Conservation (phyloP, 2,888 invertebrate genomes). For the Conops quadrifasciatus region DNA sequence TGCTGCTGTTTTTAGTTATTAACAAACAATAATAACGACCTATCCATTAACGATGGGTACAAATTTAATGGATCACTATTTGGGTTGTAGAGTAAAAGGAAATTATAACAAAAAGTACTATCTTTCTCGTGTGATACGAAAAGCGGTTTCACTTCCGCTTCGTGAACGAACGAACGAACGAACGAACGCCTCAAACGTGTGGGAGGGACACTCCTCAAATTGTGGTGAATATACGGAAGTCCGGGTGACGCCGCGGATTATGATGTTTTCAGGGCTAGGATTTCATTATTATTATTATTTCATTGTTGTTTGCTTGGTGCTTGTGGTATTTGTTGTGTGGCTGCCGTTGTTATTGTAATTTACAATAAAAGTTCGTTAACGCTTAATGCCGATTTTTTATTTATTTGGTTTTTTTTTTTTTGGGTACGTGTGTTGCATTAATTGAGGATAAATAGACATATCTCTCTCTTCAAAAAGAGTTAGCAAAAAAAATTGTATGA, state of each 20-base stretch:
- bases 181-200: neutral
- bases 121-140: too few relatives aligned
- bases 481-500: slow-evolving; percentile 1
- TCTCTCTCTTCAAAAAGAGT: neutral
- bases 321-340: neutral
- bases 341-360: neutral
- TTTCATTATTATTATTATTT: neutral
- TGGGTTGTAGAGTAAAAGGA: neutral
- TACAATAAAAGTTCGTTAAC: neutral
- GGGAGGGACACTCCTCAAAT: neutral
- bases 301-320: too few relatives aligned
- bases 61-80: slow-evolving; percentile 1
- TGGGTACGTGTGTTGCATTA: neutral
- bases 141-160: neutral
- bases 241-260: neutral
- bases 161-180: neutral
- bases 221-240: neutral
- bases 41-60: neutral
- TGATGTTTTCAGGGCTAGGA: slow-evolving; percentile 3
- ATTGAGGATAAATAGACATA: neutral
- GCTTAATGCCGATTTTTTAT: neutral
- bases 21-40: too few relatives aligned
- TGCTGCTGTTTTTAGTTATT: too few relatives aligned
- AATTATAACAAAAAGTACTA: too few relatives aligned
- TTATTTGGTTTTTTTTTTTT: neutral